Evolutionary conservation across 2,113 vertebrate species (phyloP).

Genomic region (Sakesphorus luctuosus): DNA sequence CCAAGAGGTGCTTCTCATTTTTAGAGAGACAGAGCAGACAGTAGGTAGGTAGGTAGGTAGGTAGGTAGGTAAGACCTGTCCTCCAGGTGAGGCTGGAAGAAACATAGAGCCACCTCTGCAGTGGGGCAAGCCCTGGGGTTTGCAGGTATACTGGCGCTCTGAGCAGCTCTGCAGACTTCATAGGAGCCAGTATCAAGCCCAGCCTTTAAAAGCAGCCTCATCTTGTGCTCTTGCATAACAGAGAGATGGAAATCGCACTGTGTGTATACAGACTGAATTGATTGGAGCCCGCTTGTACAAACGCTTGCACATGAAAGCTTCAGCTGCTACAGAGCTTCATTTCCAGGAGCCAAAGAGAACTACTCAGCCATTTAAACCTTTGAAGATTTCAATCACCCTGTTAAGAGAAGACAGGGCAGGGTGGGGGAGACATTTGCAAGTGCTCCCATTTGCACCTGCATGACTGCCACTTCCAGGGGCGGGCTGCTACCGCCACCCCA

Average conservation of each 20-base stretch:
- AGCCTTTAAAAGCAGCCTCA: background rate
- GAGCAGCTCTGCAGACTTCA: background rate
- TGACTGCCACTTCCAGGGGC: background rate
- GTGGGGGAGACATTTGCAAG: background rate
- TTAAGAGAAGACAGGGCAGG: background rate
- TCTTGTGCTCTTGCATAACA: background rate
- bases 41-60: too few relatives aligned
- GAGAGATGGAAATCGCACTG: background rate
- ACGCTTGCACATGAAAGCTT: background rate
- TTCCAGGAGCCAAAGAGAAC: constrained; percentile 9
- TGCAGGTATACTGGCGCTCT: background rate
- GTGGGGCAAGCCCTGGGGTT: background rate
- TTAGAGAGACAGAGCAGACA: background rate
- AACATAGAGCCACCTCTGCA: rapidly evolving
- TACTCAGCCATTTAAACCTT: background rate
- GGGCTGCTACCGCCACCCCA: background rate
- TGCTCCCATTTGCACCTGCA: background rate
- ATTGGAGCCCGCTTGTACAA: background rate
- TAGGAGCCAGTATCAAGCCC: background rate
- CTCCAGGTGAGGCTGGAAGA: background rate
- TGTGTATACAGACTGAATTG: background rate
- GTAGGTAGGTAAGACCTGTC: background rate
- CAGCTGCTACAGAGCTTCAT: background rate
- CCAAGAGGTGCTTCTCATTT: background rate
- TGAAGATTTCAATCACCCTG: background rate